Evolutionary conservation across 2,888 invertebrate genomes (phyloP).

Genomic region (Cephus spinipes): DNA sequence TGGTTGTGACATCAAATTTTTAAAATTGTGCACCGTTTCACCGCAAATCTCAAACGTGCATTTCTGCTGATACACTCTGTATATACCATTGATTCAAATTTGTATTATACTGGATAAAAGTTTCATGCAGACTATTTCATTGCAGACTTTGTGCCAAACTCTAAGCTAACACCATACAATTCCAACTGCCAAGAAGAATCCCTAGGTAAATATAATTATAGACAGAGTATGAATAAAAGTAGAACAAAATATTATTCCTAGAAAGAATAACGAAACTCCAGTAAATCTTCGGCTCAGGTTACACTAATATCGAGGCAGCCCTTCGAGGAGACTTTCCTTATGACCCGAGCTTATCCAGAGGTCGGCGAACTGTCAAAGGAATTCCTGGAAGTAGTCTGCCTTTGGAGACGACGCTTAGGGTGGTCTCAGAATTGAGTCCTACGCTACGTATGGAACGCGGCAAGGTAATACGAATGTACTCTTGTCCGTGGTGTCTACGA

Average conservation of each 20-base stretch:
- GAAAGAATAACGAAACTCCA: neutral
- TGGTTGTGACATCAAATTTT: no score
- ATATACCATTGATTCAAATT: neutral
- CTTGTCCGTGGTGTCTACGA: conserved; percentile 63
- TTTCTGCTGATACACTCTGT: no score
- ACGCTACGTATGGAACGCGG: conserved; percentile 61
- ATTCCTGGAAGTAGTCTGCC: conserved; percentile 56
- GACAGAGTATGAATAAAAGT: neutral
- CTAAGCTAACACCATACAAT: conserved; percentile 44
- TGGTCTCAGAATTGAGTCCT: conserved; percentile 62
- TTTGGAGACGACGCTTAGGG: conserved; percentile 59
- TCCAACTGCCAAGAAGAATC: conserved; percentile 45
- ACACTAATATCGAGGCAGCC: conserved; percentile 22
- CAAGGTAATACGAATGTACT: conserved; percentile 62
- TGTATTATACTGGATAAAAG: neutral
- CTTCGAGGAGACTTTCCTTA: conserved; percentile 33
- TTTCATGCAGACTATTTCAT: conserved; percentile 2
- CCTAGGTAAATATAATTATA: conserved; percentile 38
- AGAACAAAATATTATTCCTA: neutral
- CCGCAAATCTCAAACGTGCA: no score
- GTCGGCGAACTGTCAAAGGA: conserved; percentile 57
- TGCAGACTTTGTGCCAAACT: conserved; percentile 44
- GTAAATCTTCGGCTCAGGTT: conserved; percentile 6
- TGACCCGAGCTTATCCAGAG: conserved; percentile 34
- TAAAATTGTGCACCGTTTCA: no score